These are phyloP conservation scores for Ceratitis capitata DNA, from an alignment of 1,140 invertebrate genomes.

Conservation along the genomic window DNA sequence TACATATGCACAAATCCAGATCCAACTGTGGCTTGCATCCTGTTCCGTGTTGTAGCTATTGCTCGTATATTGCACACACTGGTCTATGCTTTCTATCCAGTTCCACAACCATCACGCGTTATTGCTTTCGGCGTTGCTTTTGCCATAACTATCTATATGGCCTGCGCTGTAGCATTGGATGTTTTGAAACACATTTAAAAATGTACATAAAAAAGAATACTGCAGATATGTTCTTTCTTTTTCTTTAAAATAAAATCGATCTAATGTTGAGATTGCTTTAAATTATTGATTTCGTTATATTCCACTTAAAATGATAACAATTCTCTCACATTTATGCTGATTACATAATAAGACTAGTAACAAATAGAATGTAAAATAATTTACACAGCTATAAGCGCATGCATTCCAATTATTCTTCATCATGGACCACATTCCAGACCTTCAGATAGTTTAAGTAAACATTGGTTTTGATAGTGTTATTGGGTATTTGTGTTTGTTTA, in stretches of 20 bases:
- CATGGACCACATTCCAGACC: not conserved
- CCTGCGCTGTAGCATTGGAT: slow-evolving; percentile 55
- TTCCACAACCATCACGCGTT: slow-evolving; percentile 71
- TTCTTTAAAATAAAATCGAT: not conserved
- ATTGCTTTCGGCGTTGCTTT: slow-evolving; percentile 68
- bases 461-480: not conserved
- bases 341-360: slow-evolving; percentile 33
- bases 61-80: slow-evolving; percentile 72
- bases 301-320: not conserved
- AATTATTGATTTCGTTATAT: slow-evolving; percentile 15
- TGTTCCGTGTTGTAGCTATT: slow-evolving; percentile 71
- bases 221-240: too few relatives aligned
- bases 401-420: not conserved
- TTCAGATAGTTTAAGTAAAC: not conserved
- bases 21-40: slow-evolving; percentile 65
- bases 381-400: not conserved
- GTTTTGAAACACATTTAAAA: slow-evolving; percentile 52
- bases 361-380: not conserved
- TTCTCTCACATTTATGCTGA: not conserved
- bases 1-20: slow-evolving; percentile 72
- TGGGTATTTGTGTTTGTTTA: slow-evolving; percentile 44
- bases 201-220: too few relatives aligned
- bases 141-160: slow-evolving; percentile 69
- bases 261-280: not conserved
- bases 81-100: slow-evolving; percentile 68